Conservation (phyloP, 2,113 vertebrate genomes). For the Acrocephalus arundinaceus region DNA sequence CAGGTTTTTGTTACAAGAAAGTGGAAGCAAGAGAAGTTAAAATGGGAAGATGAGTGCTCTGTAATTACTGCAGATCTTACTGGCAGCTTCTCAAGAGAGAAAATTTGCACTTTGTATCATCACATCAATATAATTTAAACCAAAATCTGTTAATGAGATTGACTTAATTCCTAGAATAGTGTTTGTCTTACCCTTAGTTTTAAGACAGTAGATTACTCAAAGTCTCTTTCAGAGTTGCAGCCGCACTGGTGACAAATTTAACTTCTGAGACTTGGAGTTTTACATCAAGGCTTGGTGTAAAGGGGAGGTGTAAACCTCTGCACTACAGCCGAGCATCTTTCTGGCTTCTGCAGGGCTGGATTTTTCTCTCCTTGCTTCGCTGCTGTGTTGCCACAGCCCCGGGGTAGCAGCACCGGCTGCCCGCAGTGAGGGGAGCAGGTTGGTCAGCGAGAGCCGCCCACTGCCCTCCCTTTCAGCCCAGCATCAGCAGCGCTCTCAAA, state of each 20-base stretch:
- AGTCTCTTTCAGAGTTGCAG: neutral
- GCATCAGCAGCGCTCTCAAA: neutral
- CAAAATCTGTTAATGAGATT: neutral
- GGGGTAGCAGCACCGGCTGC: neutral
- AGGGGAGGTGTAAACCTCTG: neutral
- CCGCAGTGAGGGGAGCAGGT: rapidly evolving
- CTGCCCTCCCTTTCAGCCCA: neutral
- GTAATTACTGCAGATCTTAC: neutral
- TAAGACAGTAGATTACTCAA: neutral
- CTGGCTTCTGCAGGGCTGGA: neutral
- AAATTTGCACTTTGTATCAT: neutral
- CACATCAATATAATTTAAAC: neutral
- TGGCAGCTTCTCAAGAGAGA: neutral
- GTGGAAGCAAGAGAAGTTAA: neutral
- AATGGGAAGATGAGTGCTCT: neutral
- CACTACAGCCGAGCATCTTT: rapidly evolving
- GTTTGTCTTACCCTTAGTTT: neutral
- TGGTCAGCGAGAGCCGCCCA: neutral
- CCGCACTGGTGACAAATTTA: neutral
- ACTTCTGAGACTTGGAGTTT: neutral
- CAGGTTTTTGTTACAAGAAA: neutral
- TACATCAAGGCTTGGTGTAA: neutral
- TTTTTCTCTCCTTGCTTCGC: rapidly evolving
- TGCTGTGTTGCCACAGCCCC: neutral
- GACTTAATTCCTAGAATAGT: neutral